Conservation (phyloP, 2,888 invertebrate genomes). For the Hirtodrosophila confusa region DNA sequence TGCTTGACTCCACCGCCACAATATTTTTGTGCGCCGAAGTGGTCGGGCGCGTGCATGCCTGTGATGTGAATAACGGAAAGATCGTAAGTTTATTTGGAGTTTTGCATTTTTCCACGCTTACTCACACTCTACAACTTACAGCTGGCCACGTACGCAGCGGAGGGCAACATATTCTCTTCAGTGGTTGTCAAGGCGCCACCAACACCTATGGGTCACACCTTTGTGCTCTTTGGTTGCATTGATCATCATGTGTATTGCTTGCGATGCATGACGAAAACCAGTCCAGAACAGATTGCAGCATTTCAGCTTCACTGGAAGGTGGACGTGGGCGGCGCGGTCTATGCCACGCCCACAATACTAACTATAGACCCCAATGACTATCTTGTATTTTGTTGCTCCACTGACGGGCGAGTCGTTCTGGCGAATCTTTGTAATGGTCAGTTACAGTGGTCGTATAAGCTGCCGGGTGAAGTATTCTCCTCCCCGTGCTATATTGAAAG, state of each 20-base stretch:
- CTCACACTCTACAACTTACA: conserved; percentile 74
- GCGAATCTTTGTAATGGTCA: conserved; percentile 85
- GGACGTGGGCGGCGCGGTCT: conserved; percentile 86
- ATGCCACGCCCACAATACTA: conserved; percentile 87
- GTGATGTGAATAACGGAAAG: conserved; percentile 58
- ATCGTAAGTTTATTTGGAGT: conserved; percentile 51
- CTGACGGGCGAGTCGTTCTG: conserved; percentile 87
- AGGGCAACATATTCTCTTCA: conserved; percentile 90
- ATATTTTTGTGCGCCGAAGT: conserved; percentile 82
- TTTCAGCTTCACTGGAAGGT: conserved; percentile 86
- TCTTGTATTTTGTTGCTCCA: conserved; percentile 86
- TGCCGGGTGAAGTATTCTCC: conserved; percentile 90
- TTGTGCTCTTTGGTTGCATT: conserved; percentile 89
- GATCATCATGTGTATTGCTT: conserved; percentile 89
- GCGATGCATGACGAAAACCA: conserved; percentile 78
- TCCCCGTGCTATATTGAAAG: conserved; percentile 86
- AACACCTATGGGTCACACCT: conserved; percentile 58
- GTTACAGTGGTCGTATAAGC: conserved; percentile 81
- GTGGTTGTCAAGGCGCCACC: conserved; percentile 84
- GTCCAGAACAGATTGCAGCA: conserved; percentile 42
- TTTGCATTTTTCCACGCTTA: too few species aligned
- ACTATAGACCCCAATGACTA: conserved; percentile 76
- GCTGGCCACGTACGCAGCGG: conserved; percentile 87
- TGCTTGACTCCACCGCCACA: conserved; percentile 48
- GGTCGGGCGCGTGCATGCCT: conserved; percentile 85